phyloP scores from a whole-genome alignment of 2,113 vertebrate species.

The Pavo muticus region DNA sequence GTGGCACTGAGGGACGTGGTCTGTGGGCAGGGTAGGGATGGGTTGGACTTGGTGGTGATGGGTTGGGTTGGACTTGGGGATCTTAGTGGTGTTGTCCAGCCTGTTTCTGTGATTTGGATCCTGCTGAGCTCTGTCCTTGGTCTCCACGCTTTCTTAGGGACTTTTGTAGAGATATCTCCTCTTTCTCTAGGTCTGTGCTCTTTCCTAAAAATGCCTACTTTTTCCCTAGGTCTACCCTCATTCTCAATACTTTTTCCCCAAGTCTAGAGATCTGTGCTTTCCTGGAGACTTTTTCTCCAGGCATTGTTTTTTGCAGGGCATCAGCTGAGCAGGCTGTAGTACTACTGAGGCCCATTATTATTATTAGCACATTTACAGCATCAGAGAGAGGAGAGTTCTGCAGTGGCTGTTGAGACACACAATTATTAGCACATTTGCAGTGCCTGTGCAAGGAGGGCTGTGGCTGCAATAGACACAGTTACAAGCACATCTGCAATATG shows the following conservation, averaged over 20 bases:
- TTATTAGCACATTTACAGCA: accelerated
- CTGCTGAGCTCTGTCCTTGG: not conserved
- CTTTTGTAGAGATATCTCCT: not conserved
- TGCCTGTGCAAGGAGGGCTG: not conserved
- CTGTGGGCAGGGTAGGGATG: too few relatives aligned
- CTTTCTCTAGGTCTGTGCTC: not conserved
- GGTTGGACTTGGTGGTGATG: too few relatives aligned
- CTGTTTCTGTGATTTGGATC: not conserved
- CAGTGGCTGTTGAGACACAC: not conserved
- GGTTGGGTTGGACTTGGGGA: too few relatives aligned
- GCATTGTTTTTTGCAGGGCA: not conserved
- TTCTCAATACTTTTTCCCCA: not conserved
- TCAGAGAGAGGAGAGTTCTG: not conserved
- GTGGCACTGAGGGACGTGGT: too few relatives aligned
- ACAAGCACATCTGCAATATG: not conserved
- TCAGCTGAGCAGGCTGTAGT: not conserved
- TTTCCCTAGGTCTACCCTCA: not conserved
- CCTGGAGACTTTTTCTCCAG: not conserved
- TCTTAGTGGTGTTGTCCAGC: too few relatives aligned
- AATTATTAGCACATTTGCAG: not conserved
- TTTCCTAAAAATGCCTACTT: not conserved
- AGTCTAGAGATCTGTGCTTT: too few relatives aligned
- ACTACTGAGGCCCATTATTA: not conserved
- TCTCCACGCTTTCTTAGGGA: not conserved
- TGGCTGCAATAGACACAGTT: not conserved